Evolutionary conservation across 1,140 invertebrate species (phyloP).

Genomic region (Bombus confusus): DNA sequence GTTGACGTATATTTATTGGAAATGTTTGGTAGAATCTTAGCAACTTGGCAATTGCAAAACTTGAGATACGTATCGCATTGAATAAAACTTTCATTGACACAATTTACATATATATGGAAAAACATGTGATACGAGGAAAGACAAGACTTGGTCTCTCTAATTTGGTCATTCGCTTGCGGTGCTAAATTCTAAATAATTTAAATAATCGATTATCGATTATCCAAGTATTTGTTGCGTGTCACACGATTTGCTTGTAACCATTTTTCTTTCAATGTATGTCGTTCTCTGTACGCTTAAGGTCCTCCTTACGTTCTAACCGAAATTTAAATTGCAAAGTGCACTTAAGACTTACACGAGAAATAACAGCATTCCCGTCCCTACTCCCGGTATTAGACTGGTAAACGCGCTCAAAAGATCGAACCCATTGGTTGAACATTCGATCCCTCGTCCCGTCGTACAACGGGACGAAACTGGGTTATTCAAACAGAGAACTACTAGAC

Average conservation of each 20-base stretch:
- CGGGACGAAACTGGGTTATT: conserved; percentile 34
- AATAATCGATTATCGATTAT: no score
- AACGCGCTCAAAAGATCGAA: conserved; percentile 42
- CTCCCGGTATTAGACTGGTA: conserved; percentile 33
- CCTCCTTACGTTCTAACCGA: neutral
- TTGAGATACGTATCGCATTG: neutral
- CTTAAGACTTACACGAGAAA: conserved; percentile 13
- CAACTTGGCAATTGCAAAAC: no score
- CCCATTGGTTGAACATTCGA: conserved; percentile 29
- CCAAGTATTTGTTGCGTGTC: neutral
- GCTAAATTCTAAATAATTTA: no score
- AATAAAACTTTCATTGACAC: neutral
- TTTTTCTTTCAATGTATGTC: neutral
- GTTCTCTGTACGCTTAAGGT: no score
- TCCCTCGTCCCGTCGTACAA: neutral
- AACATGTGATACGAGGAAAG: neutral
- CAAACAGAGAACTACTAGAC: conserved; percentile 45
- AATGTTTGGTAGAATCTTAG: neutral
- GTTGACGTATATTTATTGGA: neutral
- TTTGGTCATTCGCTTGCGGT: no score
- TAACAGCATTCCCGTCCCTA: neutral
- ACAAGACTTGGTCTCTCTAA: no score
- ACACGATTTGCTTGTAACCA: neutral
- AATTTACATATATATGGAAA: no score
- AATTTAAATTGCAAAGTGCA: conserved; percentile 18